Evolutionary conservation across 1,140 invertebrate genomes (phyloP).

Genomic region (Euura lappo): DNA sequence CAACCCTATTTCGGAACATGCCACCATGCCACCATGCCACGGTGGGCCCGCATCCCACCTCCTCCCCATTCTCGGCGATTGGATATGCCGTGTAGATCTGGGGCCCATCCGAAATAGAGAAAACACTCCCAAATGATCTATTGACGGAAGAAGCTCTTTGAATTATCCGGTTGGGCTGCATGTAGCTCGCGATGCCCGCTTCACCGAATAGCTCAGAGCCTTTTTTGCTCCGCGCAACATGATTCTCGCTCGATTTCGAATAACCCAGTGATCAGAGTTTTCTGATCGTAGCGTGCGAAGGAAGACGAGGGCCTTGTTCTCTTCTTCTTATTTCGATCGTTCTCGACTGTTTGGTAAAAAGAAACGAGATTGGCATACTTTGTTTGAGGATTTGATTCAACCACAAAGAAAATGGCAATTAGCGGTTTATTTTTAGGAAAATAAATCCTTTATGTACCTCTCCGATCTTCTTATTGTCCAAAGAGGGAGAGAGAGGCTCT

Average conservation of each 20-base stretch:
- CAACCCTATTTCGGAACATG: not conserved
- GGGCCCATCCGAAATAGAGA: conserved; percentile 25
- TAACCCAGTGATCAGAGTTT: too few relatives aligned
- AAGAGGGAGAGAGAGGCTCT: not conserved
- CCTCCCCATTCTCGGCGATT: conserved; percentile 19
- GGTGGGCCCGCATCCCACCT: not conserved
- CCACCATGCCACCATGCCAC: not conserved
- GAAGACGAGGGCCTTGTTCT: too few relatives aligned
- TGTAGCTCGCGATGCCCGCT: too few relatives aligned
- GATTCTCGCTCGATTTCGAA: not conserved
- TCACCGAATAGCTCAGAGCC: not conserved
- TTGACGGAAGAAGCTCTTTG: conserved; percentile 14
- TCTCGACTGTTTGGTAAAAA: too few relatives aligned
- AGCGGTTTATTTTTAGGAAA: too few relatives aligned
- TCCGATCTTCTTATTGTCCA: too few relatives aligned
- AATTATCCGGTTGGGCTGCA: not conserved
- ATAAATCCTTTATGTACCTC: too few relatives aligned
- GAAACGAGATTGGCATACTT: too few relatives aligned
- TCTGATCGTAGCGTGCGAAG: too few relatives aligned
- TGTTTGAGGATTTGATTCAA: too few relatives aligned
- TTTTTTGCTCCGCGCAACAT: not conserved
- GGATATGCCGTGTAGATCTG: conserved; percentile 21
- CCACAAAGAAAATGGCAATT: too few relatives aligned
- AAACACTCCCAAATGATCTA: conserved; percentile 23
- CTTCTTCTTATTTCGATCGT: too few relatives aligned